Conservation (phyloP, 92 coral and sea anemone genomes). For the Palythoa heliodiscus region DNA sequence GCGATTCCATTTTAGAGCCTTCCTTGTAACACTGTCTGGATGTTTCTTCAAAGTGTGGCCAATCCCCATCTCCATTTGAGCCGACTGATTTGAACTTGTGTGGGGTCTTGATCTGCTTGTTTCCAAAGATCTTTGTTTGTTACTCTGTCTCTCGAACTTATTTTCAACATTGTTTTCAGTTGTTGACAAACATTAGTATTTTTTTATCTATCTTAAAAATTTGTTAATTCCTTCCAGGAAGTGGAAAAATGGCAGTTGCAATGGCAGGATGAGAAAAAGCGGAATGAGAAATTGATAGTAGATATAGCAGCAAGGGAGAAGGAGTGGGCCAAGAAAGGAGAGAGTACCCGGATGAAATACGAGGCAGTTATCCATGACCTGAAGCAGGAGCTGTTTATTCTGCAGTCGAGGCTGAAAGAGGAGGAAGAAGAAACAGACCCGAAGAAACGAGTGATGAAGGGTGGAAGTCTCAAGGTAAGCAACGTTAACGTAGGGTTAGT, state of each 20-base stretch:
- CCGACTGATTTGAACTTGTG: too few species aligned
- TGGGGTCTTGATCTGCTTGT: too few species aligned
- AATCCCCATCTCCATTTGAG: too few species aligned
- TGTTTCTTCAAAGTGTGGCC: too few species aligned
- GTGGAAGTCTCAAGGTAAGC: constrained; percentile 83
- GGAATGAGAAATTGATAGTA: constrained; percentile 84
- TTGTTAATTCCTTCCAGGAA: constrained; percentile 1
- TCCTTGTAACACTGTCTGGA: too few species aligned
- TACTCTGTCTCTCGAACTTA: too few species aligned
- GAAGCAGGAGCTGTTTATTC: constrained; percentile 91
- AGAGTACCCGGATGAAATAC: constrained; percentile 73
- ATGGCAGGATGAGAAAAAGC: constrained; percentile 92
- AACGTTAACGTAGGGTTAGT: background rate
- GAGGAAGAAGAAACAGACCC: constrained; percentile 71
- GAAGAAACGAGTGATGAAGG: constrained; percentile 74
- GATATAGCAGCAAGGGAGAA: constrained; percentile 87
- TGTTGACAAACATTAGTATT: too few species aligned
- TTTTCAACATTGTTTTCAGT: too few species aligned
- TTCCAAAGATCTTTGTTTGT: too few species aligned
- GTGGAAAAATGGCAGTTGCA: constrained; percentile 91
- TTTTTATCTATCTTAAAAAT: too few species aligned
- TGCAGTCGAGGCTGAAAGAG: constrained; percentile 80
- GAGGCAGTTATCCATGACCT: constrained; percentile 86
- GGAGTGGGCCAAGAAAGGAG: constrained; percentile 83
- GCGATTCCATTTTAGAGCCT: too few species aligned